Evolutionary conservation across 2,888 invertebrate genomes (phyloP).

Genomic region (Octonoba sinensis): DNA sequence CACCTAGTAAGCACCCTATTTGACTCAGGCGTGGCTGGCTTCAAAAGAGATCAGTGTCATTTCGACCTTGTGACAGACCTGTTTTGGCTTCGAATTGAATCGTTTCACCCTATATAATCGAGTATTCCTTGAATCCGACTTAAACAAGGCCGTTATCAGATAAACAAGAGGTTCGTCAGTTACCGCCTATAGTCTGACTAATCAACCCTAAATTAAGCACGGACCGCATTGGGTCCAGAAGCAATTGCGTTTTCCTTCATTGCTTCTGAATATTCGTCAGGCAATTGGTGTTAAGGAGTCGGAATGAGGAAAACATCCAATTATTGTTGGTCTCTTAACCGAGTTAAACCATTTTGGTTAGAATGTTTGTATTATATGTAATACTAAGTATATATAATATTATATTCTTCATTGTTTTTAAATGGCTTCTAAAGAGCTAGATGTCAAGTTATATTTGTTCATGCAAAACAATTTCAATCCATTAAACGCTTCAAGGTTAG

Average conservation of each 20-base stretch:
- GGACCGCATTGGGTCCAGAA: neutral
- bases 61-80: slow-evolving; percentile 50
- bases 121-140: slow-evolving; percentile 27
- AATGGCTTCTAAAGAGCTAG: too few relatives aligned
- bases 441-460: too few relatives aligned
- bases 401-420: too few relatives aligned
- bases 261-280: neutral
- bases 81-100: slow-evolving; percentile 40
- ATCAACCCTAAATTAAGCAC: neutral
- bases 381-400: too few relatives aligned
- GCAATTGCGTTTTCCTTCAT: neutral
- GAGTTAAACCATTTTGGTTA: too few relatives aligned
- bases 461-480: too few relatives aligned
- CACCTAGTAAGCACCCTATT: slow-evolving; percentile 47
- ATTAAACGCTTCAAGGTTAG: too few relatives aligned
- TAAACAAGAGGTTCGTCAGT: neutral
- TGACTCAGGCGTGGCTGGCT: slow-evolving; percentile 36
- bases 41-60: slow-evolving; percentile 39
- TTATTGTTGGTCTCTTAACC: too few relatives aligned
- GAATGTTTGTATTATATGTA: too few relatives aligned
- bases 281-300: neutral
- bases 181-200: neutral
- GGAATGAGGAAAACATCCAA: too few relatives aligned
- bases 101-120: slow-evolving; percentile 27
- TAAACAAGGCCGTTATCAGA: slow-evolving; percentile 26